A percentile compares a stretch with the other conserved stretches of the same genome.
Conservation (phyloP, 1,140 invertebrate genomes). For the Penaeus vannamei region DNA sequence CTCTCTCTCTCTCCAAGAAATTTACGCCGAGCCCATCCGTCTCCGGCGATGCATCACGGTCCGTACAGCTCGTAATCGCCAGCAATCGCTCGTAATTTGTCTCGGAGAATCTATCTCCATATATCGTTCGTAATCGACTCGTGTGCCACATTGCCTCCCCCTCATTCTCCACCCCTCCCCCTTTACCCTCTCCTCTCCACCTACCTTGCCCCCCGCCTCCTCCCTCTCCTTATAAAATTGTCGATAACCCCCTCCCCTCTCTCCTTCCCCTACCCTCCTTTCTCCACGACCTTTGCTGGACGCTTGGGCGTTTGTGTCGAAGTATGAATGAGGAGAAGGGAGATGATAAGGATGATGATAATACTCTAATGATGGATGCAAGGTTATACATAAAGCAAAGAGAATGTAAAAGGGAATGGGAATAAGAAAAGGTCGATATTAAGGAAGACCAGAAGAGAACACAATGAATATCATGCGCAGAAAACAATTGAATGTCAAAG, state of each 20-base stretch:
- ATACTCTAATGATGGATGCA: too few species aligned
- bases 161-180: slow-evolving; percentile 19
- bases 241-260: background rate
- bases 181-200: slow-evolving; percentile 20
- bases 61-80: slow-evolving; percentile 60
- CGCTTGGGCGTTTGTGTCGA: too few species aligned
- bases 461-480: too few species aligned
- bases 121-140: slow-evolving; percentile 59
- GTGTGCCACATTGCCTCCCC: slow-evolving; percentile 47
- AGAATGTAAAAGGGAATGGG: too few species aligned
- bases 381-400: too few species aligned
- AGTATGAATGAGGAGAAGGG: too few species aligned
- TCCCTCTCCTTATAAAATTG: background rate
- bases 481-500: too few species aligned
- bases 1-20: slow-evolving; percentile 35
- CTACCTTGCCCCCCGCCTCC: background rate
- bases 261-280: background rate
- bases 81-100: slow-evolving; percentile 63
- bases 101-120: slow-evolving; percentile 59
- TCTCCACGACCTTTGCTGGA: background rate
- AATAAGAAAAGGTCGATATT: too few species aligned
- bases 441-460: too few species aligned
- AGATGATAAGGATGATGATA: too few species aligned
- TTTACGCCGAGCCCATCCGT: slow-evolving; percentile 50
- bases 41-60: slow-evolving; percentile 52